Base-by-base conservation (phyloP, 2,113 vertebrate genomes). In the Vulpes ferrilata region DNA sequence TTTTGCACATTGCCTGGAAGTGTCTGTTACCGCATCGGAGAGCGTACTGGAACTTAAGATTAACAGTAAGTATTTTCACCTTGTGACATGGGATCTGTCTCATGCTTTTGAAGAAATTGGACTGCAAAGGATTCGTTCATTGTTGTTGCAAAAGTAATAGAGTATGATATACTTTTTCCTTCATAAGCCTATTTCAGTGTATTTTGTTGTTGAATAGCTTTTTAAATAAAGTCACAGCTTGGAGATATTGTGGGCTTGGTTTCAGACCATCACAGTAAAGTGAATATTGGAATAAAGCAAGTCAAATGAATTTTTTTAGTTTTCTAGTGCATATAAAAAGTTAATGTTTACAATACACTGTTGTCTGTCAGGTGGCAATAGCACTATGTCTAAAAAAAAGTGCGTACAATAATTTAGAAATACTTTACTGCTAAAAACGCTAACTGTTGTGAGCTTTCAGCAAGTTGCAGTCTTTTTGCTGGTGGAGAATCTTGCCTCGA, bases 1-100 rank as follows among this genome's bases (percentile, higher is more conserved):
- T 95, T 99, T 99, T 65, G 99, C 99, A 9, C 99, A 99, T 38
- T 99, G 99, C 96, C 98, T 99, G 12, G 99, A 99, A 80, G 96
- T 98, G 60, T 99, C 99, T 35, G 92, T 98, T 7, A 83, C 98
- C 27, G 91, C 97, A 43, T 97, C 98, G 0, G 98, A 99, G 55
- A 99, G 98, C 3, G 85, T 99, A 0, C 99, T 99, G 90, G 99
- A 99, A 74, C 98, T 99, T 59, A 92, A 99, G 23, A 98, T 98
- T 43, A 96, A 98, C 90, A 98, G 99, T 99, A 98, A 99, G 99
- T 98, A n/a, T 65, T 53, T 35, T 5, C 30, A n/a, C 27, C 5
- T 38, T 23, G 12, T n/a, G 32, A 79, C 22, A 13, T 22, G 15
- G 57, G 35, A 74, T 11, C 30, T 25, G 30, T 13, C 17, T 81